A percentile compares a stretch with the other conserved stretches of the same genome.
Evolutionary conservation across 2,113 vertebrate species (phyloP).

Genomic region (Cyanoliseus patagonus): DNA sequence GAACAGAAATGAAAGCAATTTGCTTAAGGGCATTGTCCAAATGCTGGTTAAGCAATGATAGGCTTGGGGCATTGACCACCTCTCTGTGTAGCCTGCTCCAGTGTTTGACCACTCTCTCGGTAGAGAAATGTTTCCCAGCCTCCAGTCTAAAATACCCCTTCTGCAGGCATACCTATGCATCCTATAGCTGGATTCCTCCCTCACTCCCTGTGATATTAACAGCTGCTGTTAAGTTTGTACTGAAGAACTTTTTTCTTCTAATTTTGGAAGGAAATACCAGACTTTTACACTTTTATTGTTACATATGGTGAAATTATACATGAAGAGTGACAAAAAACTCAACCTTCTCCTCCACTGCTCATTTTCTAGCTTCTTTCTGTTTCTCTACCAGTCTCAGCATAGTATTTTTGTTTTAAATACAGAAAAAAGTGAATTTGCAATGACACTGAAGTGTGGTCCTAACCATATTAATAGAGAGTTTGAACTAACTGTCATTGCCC

Average conservation of each 20-base stretch:
- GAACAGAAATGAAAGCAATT: not conserved
- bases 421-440: not conserved
- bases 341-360: not conserved
- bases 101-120: fast-evolving
- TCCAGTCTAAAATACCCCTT: not conserved
- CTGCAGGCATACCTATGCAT: fast-evolving
- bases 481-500: not conserved
- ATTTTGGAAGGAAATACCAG: not conserved
- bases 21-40: not conserved
- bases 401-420: not conserved
- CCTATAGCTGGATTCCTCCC: not conserved
- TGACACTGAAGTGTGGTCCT: not conserved
- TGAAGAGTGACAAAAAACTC: not conserved
- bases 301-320: not conserved
- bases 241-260: not conserved
- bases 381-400: not conserved
- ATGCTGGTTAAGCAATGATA: not conserved
- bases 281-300: not conserved
- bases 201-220: not conserved
- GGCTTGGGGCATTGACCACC: fast-evolving
- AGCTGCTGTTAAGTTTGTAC: not conserved
- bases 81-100: not conserved
- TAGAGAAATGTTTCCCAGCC: not conserved
- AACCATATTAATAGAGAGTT: not conserved
- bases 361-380: not conserved